Base-by-base conservation (phyloP, 2,888 invertebrate species). In the Cordylochernes scorpioides region DNA sequence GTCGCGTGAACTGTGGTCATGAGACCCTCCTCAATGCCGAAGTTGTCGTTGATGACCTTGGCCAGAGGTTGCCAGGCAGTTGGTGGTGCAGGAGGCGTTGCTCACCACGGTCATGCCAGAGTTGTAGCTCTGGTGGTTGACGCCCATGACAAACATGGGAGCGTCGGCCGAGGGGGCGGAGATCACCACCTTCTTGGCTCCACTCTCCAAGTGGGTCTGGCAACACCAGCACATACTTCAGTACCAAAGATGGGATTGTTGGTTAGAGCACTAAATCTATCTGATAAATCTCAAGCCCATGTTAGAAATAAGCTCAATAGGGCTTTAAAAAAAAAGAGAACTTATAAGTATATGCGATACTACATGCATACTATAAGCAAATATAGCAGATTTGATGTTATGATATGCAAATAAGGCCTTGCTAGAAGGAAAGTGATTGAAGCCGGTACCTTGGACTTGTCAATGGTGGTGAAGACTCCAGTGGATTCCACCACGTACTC, bases 121-220 rank as follows among this genome's bases (percentile, higher is more conserved):
- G 44, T 80, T 69, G 51, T 88, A 91, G 15, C 68, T 59, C 3
- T 80, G 73, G 41, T 84, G 65, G 58, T 97, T 97, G 31, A 97
- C 94, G 41, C 94, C 94, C 48, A 73, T 71, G 24, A 97, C 94
- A 49, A 78, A 94, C 91, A 94, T 97, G 13, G 91, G 91, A n/a
- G 91, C 91, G 54, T 97, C 94, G 44, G 84, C 78, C 32, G 86
- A 86, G 24, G 94, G 94, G 10, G 94, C 94, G 8, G 91, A 84
- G 54, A 97, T 94, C 50, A 97, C 68, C 36, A 97, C 88, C 51
- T 84, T 84, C 60, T 84, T 78, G 34, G 86, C 88, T 32, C 86
- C 82, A 40, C 73, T 77, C 45, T 69, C 67, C 52, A 88, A 63
- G 51, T 91, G 88, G 51, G 69, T 67, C 60, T 62, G 32, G n/a